Conservation (phyloP, 1,140 invertebrate species). For the Plutomurus gul region DNA sequence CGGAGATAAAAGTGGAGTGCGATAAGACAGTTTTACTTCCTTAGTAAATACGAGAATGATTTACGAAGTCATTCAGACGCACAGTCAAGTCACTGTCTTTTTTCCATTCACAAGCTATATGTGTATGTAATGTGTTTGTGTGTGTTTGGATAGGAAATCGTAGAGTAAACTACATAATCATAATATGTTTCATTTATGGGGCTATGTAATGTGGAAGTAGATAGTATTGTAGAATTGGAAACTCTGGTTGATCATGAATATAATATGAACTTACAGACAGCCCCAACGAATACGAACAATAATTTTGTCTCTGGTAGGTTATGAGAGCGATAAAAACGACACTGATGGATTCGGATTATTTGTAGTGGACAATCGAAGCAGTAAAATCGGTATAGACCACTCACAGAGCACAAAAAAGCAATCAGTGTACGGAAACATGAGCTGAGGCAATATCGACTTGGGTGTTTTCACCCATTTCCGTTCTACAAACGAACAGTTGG, state of each 20-base stretch:
- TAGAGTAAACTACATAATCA: no score
- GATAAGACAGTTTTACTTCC: background rate
- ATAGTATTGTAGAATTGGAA: no score
- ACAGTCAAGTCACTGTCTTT: no score
- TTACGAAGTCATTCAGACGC: no score
- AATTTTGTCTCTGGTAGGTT: background rate
- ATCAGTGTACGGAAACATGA: constrained; percentile 26
- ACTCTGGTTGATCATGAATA: no score
- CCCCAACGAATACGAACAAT: constrained; percentile 5
- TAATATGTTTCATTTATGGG: no score
- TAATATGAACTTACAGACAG: no score
- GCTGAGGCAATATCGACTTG: constrained; percentile 3
- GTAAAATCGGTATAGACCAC: background rate
- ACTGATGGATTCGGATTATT: constrained; percentile 24
- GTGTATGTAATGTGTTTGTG: no score
- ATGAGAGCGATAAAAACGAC: constrained; percentile 15
- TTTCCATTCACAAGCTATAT: no score
- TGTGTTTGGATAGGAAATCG: no score
- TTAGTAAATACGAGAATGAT: background rate
- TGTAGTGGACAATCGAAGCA: background rate
- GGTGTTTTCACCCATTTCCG: background rate
- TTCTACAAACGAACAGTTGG: background rate
- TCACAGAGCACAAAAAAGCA: background rate
- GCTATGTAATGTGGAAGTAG: no score
- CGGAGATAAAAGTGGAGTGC: background rate